These are phyloP conservation scores for Malacosoma neustria DNA, from an alignment of 2,888 invertebrate genomes.

Conservation along the genomic window DNA sequence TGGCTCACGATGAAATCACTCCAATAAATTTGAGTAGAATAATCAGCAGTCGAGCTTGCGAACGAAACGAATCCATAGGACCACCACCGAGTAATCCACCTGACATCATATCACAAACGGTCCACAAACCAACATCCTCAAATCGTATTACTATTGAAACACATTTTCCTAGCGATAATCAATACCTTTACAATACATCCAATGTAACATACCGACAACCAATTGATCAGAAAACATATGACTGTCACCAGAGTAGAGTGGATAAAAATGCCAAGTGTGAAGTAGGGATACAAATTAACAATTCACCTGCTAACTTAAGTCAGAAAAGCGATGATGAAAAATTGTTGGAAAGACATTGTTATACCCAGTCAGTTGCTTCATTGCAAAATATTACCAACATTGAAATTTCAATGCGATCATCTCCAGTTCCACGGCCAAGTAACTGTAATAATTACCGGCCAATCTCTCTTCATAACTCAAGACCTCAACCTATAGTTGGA, in stretches of 20 bases:
- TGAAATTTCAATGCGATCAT: conserved; percentile 59
- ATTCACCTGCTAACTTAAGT: conserved; percentile 38
- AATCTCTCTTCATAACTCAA: conserved; percentile 56
- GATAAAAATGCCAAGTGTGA: conserved; percentile 42
- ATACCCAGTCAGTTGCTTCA: conserved; percentile 48
- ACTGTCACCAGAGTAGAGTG: conserved; percentile 22
- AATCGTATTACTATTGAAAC: conserved; percentile 64
- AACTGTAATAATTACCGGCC: conserved; percentile 56
- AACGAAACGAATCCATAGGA: conserved; percentile 30
- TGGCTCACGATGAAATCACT: conserved; percentile 78
- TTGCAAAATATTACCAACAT: conserved; percentile 68
- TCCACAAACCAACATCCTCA: conserved; percentile 50
- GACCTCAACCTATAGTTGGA: conserved; percentile 34
- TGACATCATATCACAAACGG: conserved; percentile 63
- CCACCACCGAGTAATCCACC: conserved; percentile 47
- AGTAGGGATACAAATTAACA: conserved; percentile 46
- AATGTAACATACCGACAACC: conserved; percentile 25
- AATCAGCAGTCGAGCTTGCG: conserved; percentile 46
- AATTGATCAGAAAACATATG: conserved; percentile 22
- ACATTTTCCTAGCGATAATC: conserved; percentile 55
- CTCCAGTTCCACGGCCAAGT: conserved; percentile 37
- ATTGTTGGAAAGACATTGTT: conserved; percentile 52
- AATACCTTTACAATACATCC: conserved; percentile 28
- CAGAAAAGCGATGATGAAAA: conserved; percentile 72
- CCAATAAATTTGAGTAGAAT: conserved; percentile 66